Conservation (phyloP, 1,140 invertebrate species). For the Gryllus bimaculatus region DNA sequence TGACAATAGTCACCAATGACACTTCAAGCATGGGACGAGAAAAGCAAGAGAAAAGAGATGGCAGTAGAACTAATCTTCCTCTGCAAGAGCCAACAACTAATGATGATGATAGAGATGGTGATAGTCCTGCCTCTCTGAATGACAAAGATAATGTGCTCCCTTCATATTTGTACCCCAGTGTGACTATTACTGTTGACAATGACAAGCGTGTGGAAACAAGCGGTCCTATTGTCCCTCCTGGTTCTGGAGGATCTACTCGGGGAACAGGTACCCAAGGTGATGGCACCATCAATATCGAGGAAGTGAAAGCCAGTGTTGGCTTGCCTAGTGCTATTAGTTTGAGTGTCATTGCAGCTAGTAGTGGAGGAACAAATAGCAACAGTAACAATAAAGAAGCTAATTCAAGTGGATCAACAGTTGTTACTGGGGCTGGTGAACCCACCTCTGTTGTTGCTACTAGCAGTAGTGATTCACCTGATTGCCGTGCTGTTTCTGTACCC, state of each 20-base stretch:
- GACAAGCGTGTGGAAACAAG: constrained; percentile 1
- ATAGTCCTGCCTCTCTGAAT: constrained; percentile 9
- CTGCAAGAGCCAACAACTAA: not conserved
- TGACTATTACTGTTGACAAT: constrained; percentile 24
- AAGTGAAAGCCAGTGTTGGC: constrained; percentile 20
- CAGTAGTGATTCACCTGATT: constrained; percentile 9
- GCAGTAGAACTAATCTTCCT: no score
- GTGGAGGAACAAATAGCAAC: not conserved
- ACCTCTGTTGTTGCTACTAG: not conserved
- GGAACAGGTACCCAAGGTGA: not conserved
- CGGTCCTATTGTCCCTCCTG: not conserved
- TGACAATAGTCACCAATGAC: not conserved
- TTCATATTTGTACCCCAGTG: constrained; percentile 24
- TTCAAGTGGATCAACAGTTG: not conserved
- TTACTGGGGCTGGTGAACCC: no score
- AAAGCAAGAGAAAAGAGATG: no score
- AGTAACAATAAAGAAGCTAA: not conserved
- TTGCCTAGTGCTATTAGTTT: constrained; percentile 23
- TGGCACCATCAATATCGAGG: constrained; percentile 13
- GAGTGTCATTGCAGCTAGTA: constrained; percentile 19
- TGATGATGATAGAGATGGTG: constrained; percentile 9
- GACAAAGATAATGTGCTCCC: constrained; percentile 24
- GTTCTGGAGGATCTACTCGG: not conserved
- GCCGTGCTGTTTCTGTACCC: not conserved
- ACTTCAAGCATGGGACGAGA: not conserved